phyloP scores from a whole-genome alignment of 2,888 invertebrate genomes.

The Portevinia maculata region DNA sequence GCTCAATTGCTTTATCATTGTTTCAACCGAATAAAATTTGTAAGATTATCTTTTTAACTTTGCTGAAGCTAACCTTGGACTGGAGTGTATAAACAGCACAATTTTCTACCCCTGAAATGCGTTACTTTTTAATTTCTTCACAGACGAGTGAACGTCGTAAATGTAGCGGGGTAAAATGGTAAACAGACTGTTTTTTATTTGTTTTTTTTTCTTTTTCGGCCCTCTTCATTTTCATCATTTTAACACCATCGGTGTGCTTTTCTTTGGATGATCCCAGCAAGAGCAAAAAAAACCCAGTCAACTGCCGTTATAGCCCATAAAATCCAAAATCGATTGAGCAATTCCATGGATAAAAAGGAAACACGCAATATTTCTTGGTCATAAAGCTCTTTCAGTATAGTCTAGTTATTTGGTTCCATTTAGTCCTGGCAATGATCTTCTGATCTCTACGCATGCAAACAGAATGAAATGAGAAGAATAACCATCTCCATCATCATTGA shows the following conservation, averaged over 20 bases:
- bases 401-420: not conserved
- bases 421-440: conserved; percentile 38
- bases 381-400: conserved; percentile 23
- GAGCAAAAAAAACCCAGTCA: not conserved
- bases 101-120: not conserved
- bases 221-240: conserved; percentile 24
- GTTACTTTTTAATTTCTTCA: conserved; percentile 27
- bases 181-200: conserved; percentile 23
- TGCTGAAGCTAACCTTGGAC: conserved; percentile 10
- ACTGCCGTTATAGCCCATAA: conserved; percentile 45
- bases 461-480: not conserved
- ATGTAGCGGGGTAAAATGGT: not conserved
- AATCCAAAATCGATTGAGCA: conserved; percentile 51
- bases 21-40: not conserved
- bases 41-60: conserved; percentile 20
- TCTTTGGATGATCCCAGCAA: conserved; percentile 21
- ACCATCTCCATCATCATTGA: conserved; percentile 47
- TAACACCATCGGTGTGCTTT: conserved; percentile 18
- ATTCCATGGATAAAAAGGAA: conserved; percentile 13
- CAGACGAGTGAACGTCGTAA: conserved; percentile 17
- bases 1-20: not conserved
- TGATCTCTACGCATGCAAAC: conserved; percentile 29
- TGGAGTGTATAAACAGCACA: conserved; percentile 22
- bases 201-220: conserved; percentile 11
- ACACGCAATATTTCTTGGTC: conserved; percentile 12